Evolutionary conservation across 2,888 invertebrate species (phyloP).

Genomic region (Merodon equestris): DNA sequence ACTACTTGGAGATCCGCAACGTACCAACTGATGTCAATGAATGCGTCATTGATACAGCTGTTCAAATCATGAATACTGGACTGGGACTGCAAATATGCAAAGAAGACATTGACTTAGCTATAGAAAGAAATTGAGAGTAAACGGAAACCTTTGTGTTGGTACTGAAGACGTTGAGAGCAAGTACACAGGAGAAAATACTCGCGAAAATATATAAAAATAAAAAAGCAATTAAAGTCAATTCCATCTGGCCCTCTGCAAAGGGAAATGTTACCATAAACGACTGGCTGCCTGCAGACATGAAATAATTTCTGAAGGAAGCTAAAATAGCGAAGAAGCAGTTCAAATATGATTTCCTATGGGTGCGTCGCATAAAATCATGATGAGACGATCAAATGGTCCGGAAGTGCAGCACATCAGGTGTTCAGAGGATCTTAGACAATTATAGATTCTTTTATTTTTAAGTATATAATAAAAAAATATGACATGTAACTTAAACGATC

Average conservation of each 20-base stretch:
- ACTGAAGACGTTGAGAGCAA: not conserved
- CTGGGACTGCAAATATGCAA: conserved; percentile 5
- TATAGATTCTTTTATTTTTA: not conserved
- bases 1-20: no score
- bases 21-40: no score
- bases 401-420: conserved; percentile 4
- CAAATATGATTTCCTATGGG: conserved; percentile 15
- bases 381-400: not conserved
- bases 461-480: not conserved
- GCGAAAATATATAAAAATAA: not conserved
- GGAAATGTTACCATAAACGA: conserved; percentile 10
- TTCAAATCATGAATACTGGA: no score
- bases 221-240: not conserved
- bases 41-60: no score
- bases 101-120: conserved; percentile 1
- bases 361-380: conserved; percentile 15
- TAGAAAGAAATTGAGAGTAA: not conserved
- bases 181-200: conserved; percentile 8
- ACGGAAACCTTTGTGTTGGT: not conserved
- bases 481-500: no score
- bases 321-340: no score
- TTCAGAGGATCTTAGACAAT: conserved; percentile 4
- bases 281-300: conserved; percentile 8
- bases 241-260: not conserved
- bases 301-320: conserved; percentile 4